Evolutionary conservation across 2,888 invertebrate genomes (phyloP).

Genomic region (Ormyrus labotus): DNA sequence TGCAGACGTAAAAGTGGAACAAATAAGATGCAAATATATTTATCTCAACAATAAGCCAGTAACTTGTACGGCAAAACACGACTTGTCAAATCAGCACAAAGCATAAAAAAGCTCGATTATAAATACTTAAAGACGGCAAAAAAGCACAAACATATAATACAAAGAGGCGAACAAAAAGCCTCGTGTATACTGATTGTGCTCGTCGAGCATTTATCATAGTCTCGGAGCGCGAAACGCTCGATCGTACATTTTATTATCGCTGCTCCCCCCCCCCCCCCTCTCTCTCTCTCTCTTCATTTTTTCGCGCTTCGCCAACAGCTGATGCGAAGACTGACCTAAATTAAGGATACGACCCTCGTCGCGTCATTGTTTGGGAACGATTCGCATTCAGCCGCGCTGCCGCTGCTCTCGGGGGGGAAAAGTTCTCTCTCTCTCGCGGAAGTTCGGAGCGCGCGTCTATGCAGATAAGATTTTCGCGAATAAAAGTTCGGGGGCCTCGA

Average conservation of each 20-base stretch:
- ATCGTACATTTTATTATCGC: not conserved
- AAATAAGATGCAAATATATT: too few relatives aligned
- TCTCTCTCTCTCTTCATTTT: not conserved
- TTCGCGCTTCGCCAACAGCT: conserved; percentile 50
- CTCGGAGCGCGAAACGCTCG: not conserved
- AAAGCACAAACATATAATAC: not conserved
- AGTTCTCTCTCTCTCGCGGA: conserved; percentile 4
- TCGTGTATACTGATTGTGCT: not conserved
- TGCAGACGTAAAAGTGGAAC: too few relatives aligned
- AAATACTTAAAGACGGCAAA: not conserved
- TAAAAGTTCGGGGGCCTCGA: too few relatives aligned
- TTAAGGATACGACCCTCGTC: conserved; percentile 38
- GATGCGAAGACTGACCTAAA: conserved; percentile 32
- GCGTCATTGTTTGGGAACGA: conserved; percentile 25
- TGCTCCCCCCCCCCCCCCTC: not conserved
- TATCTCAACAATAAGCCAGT: too few relatives aligned
- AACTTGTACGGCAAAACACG: too few relatives aligned
- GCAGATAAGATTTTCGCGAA: not conserved
- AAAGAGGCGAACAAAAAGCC: not conserved
- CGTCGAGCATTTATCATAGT: conserved; percentile 21
- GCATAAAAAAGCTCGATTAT: not conserved
- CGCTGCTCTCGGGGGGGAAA: not conserved
- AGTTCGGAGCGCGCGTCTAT: too few relatives aligned
- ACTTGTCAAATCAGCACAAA: too few relatives aligned
- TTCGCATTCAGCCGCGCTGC: not conserved